A percentile compares a stretch with the other conserved stretches of the same genome.
Evolutionary conservation across 2,113 vertebrate genomes (phyloP).

Genomic region (Todiramphus chloris): DNA sequence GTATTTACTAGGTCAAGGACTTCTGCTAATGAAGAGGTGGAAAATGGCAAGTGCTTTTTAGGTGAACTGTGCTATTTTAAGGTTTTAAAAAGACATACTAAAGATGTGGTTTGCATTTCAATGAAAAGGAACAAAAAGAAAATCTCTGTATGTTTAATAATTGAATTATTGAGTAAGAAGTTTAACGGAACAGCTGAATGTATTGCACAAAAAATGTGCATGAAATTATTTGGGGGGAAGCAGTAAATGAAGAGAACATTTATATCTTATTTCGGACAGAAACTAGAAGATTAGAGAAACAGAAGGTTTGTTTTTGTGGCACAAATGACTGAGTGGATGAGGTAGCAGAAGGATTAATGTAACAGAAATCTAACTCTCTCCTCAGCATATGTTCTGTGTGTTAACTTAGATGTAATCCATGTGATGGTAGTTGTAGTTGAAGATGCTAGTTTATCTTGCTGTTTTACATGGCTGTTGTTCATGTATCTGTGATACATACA

Average conservation of each 20-base stretch:
- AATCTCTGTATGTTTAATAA: not conserved
- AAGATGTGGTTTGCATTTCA: not conserved
- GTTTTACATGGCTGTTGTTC: accelerated
- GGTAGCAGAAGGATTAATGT: not conserved
- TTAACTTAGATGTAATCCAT: not conserved
- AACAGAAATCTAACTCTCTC: not conserved
- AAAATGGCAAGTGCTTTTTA: not conserved
- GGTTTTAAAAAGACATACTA: not conserved
- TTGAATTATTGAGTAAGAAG: not conserved
- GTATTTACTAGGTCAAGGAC: not conserved
- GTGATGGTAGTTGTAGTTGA: not conserved
- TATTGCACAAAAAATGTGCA: not conserved
- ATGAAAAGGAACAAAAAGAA: not conserved
- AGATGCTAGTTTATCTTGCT: not conserved
- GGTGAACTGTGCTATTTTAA: not conserved
- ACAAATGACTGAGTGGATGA: not conserved
- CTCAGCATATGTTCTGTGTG: not conserved
- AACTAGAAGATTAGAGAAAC: not conserved
- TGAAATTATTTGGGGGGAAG: not conserved
- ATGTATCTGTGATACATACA: not conserved
- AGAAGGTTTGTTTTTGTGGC: not conserved
- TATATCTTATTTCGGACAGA: not conserved
- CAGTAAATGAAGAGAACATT: not conserved
- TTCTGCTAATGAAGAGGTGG: not conserved
- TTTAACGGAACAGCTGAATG: not conserved